Evolutionary conservation across 2,888 invertebrate genomes (phyloP).

Genomic region (Aspidiotus destructor): DNA sequence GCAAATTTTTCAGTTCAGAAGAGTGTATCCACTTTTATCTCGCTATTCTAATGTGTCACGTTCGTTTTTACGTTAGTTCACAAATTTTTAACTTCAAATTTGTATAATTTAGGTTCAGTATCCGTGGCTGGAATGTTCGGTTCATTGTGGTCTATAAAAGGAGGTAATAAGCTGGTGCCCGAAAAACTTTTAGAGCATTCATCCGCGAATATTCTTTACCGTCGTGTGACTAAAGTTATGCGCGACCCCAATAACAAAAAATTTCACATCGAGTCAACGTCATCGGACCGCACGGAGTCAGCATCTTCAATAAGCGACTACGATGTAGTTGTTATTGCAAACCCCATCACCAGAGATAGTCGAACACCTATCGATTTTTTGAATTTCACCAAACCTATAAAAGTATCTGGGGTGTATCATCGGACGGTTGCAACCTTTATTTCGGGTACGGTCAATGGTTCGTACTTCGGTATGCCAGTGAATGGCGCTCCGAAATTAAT

Average conservation of each 20-base stretch:
- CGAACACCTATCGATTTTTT: constrained; percentile 44
- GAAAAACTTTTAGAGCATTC: constrained; percentile 42
- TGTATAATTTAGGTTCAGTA: constrained; percentile 39
- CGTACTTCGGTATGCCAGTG: constrained; percentile 41
- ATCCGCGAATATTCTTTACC: constrained; percentile 42
- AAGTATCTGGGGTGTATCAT: constrained; percentile 46
- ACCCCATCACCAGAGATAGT: constrained; percentile 47
- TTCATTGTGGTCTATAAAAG: constrained; percentile 50
- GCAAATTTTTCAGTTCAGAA: too few relatives aligned
- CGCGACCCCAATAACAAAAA: constrained; percentile 38
- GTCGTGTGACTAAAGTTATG: constrained; percentile 41
- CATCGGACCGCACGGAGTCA: constrained; percentile 1
- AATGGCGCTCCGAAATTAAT: constrained; percentile 42
- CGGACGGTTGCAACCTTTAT: constrained; percentile 50
- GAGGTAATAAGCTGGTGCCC: constrained; percentile 50
- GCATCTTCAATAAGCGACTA: constrained; percentile 40
- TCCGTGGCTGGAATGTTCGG: constrained; percentile 49
- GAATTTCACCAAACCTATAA: constrained; percentile 41
- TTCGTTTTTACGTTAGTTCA: too few relatives aligned
- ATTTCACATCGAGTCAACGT: constrained; percentile 31
- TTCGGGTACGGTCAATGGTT: constrained; percentile 45
- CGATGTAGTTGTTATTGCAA: constrained; percentile 51
- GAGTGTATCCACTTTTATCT: too few relatives aligned
- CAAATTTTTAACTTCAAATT: too few relatives aligned
- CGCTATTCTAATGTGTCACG: too few relatives aligned